Evolutionary conservation across 2,113 vertebrate genomes (phyloP).

Genomic region (Picathartes gymnocephalus): DNA sequence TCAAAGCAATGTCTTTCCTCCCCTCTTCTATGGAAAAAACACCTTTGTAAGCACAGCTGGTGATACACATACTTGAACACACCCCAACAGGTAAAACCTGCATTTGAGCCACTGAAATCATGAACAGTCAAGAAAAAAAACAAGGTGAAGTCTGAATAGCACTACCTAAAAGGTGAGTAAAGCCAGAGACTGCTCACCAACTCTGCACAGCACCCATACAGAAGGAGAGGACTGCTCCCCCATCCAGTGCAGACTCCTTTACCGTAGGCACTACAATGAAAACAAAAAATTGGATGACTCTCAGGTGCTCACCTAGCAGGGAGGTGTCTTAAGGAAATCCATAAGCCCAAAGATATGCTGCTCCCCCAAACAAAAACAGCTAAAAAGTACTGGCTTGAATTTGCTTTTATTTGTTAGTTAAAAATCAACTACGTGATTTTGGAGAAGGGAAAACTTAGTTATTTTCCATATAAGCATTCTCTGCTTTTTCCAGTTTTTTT

Average conservation of each 20-base stretch:
- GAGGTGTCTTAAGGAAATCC: background rate
- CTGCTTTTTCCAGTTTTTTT: background rate
- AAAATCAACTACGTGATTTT: background rate
- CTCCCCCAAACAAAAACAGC: background rate
- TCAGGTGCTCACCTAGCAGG: background rate
- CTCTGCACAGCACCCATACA: fast-evolving
- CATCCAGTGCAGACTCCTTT: background rate
- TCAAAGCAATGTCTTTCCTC: background rate
- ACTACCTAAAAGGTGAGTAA: background rate
- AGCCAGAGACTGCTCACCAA: background rate
- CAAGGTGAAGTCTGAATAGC: background rate
- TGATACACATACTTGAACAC: background rate
- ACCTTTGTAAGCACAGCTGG: background rate
- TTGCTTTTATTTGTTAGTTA: background rate
- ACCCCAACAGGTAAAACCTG: background rate
- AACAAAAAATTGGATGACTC: background rate
- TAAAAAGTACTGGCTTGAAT: background rate
- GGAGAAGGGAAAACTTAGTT: background rate
- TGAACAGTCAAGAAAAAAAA: background rate
- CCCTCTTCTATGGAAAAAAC: background rate
- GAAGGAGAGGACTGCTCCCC: background rate
- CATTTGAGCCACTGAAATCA: background rate
- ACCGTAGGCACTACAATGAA: background rate
- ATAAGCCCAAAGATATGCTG: background rate
- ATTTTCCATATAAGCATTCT: background rate